These are phyloP conservation scores for Anarsia innoxiella DNA, from an alignment of 2,888 invertebrate genomes.

Conservation along the genomic window DNA sequence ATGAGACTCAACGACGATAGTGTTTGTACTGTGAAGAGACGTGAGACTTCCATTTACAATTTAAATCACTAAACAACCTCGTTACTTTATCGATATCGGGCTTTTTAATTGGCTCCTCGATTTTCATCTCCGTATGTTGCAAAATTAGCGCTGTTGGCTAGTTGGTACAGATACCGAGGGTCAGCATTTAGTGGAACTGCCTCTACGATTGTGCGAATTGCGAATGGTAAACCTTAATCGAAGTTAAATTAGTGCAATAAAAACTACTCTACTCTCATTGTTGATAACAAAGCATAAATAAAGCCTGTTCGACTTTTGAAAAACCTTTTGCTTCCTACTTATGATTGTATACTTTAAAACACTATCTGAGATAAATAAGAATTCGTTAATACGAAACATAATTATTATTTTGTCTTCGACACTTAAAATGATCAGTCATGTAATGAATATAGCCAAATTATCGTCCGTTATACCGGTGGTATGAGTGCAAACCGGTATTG, in stretches of 20 bases:
- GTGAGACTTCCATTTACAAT: slow-evolving; percentile 46
- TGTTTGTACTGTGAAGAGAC: slow-evolving; percentile 37
- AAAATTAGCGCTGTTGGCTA: too few relatives aligned
- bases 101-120: slow-evolving; percentile 35
- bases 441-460: slow-evolving; percentile 49
- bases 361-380: background rate
- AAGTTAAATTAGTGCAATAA: too few relatives aligned
- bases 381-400: slow-evolving; percentile 4
- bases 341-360: too few relatives aligned
- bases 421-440: slow-evolving; percentile 39
- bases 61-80: slow-evolving; percentile 49
- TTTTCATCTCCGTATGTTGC: too few relatives aligned
- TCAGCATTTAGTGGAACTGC: too few relatives aligned
- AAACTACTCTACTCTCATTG: too few relatives aligned
- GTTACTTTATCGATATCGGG: slow-evolving; percentile 42
- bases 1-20: slow-evolving; percentile 26
- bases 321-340: too few relatives aligned
- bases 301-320: too few relatives aligned
- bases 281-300: too few relatives aligned
- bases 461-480: slow-evolving; percentile 34
- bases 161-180: too few relatives aligned
- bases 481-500: slow-evolving; percentile 47
- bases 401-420: slow-evolving; percentile 30
- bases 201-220: too few relatives aligned
- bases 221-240: too few relatives aligned